Evolutionary conservation across 2,888 invertebrate species (phyloP).

Genomic region (Andrena camellia): DNA sequence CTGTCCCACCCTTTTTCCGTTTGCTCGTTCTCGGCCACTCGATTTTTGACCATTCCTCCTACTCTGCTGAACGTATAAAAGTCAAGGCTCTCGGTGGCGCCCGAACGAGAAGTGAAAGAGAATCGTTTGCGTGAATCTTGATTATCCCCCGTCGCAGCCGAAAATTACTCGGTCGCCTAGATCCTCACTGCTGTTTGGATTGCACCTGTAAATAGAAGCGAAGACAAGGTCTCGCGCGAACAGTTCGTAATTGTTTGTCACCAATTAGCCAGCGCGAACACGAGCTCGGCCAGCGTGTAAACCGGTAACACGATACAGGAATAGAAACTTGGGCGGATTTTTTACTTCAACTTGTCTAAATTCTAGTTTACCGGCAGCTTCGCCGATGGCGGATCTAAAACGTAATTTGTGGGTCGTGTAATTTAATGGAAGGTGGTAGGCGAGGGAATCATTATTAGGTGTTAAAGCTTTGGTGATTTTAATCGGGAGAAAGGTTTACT

Average conservation of each 20-base stretch:
- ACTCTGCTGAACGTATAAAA: conserved; percentile 49
- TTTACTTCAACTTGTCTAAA: conserved; percentile 12
- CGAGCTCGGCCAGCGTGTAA: conserved; percentile 23
- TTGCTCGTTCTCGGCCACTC: conserved; percentile 10
- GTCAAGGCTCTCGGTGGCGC: conserved; percentile 47
- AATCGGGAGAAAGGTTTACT: too few species aligned
- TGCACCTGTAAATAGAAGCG: conserved; percentile 62
- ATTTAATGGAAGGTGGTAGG: neutral
- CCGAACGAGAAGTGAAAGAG: conserved; percentile 45
- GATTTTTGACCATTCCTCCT: conserved; percentile 38
- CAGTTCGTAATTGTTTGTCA: conserved; percentile 55
- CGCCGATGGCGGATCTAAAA: too few species aligned
- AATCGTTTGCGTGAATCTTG: conserved; percentile 69
- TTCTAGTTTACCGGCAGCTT: neutral
- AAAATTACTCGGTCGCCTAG: conserved; percentile 60
- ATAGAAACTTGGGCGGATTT: conserved; percentile 5
- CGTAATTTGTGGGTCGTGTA: too few species aligned
- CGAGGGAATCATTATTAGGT: too few species aligned
- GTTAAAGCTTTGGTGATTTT: too few species aligned
- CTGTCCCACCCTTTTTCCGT: conserved; percentile 5
- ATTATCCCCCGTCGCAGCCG: conserved; percentile 59
- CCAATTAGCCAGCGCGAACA: conserved; percentile 55
- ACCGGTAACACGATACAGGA: conserved; percentile 13
- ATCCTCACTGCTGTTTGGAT: conserved; percentile 33
- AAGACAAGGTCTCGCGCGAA: conserved; percentile 61